Evolutionary conservation across 2,888 invertebrate genomes (phyloP).

Genomic region (Cryptocephalus moraei): DNA sequence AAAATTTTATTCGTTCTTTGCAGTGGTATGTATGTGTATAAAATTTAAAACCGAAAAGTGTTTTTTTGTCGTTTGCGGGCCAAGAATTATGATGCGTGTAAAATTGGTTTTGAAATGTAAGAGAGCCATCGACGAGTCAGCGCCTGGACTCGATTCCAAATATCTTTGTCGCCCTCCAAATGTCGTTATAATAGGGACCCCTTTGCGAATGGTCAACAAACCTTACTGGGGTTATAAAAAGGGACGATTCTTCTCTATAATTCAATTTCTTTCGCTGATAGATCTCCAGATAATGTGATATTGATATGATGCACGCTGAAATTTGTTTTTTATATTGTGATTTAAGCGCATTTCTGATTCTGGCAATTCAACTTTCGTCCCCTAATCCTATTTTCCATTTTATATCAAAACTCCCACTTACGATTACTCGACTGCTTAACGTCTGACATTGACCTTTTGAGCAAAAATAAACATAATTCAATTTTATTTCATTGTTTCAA

Average conservation of each 20-base stretch:
- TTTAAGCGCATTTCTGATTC: constrained; percentile 13
- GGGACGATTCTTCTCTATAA: constrained; percentile 31
- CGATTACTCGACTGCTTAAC: background rate
- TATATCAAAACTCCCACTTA: constrained; percentile 5
- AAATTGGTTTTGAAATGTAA: constrained; percentile 36
- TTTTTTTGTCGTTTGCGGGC: constrained; percentile 11
- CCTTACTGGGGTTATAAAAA: constrained; percentile 34
- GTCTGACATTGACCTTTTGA: too few species aligned
- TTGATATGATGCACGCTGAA: constrained; percentile 35
- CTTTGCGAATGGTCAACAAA: constrained; percentile 32
- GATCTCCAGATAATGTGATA: constrained; percentile 35
- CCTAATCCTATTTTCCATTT: constrained; percentile 7
- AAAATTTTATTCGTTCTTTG: constrained; percentile 31
- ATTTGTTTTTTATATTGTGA: constrained; percentile 21
- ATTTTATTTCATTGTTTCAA: too few species aligned
- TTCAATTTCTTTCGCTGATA: constrained; percentile 38
- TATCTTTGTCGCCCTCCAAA: constrained; percentile 36
- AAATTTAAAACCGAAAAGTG: constrained; percentile 27
- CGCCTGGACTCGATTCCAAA: constrained; percentile 23
- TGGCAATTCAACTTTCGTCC: constrained; percentile 6
- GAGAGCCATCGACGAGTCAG: constrained; percentile 33
- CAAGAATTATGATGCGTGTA: constrained; percentile 34
- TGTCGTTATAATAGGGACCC: constrained; percentile 30
- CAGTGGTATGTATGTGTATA: constrained; percentile 18
- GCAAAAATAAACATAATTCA: too few species aligned